Evolutionary conservation across 2,113 vertebrate species (phyloP).

Genomic region (Agapornis roseicollis): DNA sequence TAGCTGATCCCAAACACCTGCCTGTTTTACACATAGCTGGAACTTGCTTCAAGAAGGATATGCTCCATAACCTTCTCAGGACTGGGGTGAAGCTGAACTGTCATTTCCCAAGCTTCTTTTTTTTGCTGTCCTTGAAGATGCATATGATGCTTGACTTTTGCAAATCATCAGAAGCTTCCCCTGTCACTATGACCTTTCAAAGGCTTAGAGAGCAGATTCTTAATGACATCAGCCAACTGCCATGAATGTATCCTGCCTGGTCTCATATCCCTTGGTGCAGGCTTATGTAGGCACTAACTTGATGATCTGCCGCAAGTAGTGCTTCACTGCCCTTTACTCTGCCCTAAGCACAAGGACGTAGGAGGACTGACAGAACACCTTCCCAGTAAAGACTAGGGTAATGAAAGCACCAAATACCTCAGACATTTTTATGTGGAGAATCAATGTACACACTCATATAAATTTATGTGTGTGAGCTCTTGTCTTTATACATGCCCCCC

Average conservation of each 20-base stretch:
- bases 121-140: background rate
- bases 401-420: background rate
- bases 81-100: background rate
- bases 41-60: background rate
- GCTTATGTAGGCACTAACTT: background rate
- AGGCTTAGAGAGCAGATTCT: background rate
- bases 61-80: background rate
- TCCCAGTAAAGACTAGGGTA: background rate
- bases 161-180: background rate
- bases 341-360: background rate
- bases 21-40: background rate
- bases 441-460: too few species aligned
- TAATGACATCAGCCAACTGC: background rate
- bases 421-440: background rate
- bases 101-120: background rate
- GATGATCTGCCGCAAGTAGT: background rate
- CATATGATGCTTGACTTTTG: background rate
- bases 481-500: background rate
- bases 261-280: background rate
- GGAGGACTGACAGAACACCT: background rate
- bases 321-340: background rate
- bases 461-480: accelerated
- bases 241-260: background rate
- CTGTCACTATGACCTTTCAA: background rate
- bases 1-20: background rate